These are phyloP conservation scores for Bombus sibiricus DNA, from an alignment of 1,140 invertebrate genomes.

Conservation along the genomic window DNA sequence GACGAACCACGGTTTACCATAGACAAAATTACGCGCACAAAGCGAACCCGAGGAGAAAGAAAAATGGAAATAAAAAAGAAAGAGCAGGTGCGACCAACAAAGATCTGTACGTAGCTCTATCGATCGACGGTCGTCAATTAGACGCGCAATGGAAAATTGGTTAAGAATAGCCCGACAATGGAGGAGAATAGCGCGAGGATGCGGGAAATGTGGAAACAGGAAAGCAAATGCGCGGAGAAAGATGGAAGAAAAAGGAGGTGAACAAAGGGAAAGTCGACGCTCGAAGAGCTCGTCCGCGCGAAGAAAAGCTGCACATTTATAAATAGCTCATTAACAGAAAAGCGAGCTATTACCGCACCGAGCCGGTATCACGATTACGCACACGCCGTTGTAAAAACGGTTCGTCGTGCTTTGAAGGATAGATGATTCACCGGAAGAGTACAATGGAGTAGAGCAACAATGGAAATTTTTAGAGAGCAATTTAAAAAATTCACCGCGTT, in stretches of 20 bases:
- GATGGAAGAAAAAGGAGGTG: neutral
- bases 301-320: neutral
- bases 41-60: too few relatives aligned
- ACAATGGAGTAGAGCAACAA: neutral
- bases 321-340: slow-evolving; percentile 29
- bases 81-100: neutral
- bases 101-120: neutral
- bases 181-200: neutral
- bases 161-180: slow-evolving; percentile 16
- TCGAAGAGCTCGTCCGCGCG: neutral
- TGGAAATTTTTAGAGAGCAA: neutral
- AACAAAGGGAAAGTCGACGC: neutral
- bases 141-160: slow-evolving; percentile 6
- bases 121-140: neutral
- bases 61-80: neutral
- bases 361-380: neutral
- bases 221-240: neutral
- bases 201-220: neutral
- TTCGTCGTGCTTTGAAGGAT: neutral
- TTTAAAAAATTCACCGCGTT: neutral
- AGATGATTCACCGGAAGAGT: neutral
- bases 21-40: too few relatives aligned
- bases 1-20: too few relatives aligned
- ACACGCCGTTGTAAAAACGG: neutral
- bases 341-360: neutral